Percentiles rank a stretch among this genome's conserved stretches.
These are phyloP conservation scores for Calcarius ornatus DNA, from an alignment of 2,113 vertebrate genomes.

Conservation along the genomic window DNA sequence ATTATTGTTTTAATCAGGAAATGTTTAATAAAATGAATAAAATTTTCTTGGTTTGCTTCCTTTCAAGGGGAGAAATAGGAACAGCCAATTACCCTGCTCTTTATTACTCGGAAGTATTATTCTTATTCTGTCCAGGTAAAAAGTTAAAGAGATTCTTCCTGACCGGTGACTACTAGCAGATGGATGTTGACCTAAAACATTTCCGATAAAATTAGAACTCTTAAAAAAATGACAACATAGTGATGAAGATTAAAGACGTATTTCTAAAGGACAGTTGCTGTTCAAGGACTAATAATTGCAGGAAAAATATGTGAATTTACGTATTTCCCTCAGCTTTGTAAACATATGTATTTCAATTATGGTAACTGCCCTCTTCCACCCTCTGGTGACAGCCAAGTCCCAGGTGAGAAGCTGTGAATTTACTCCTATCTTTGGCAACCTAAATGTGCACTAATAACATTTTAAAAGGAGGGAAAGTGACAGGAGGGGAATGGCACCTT, in stretches of 20 bases:
- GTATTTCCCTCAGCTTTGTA: not conserved
- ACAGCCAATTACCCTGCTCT: not conserved
- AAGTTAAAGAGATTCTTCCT: not conserved
- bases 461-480: not conserved
- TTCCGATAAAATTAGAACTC: not conserved
- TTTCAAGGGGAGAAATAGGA: not conserved
- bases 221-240: not conserved
- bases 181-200: not conserved
- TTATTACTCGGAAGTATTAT: not conserved
- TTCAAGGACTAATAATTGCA: not conserved
- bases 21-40: not conserved
- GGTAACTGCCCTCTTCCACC: not conserved
- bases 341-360: not conserved
- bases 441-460: not conserved
- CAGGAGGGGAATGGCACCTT: constrained; percentile 77
- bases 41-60: not conserved
- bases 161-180: not conserved
- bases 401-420: not conserved
- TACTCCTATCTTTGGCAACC: not conserved
- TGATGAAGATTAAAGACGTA: not conserved
- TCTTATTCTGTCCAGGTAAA: not conserved
- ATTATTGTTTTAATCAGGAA: not conserved
- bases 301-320: not conserved
- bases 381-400: not conserved
- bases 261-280: not conserved